Percentiles rank a stretch among this genome's conserved stretches.
Conservation (phyloP, 2,888 invertebrate species). For the Agrotis exclamationis region DNA sequence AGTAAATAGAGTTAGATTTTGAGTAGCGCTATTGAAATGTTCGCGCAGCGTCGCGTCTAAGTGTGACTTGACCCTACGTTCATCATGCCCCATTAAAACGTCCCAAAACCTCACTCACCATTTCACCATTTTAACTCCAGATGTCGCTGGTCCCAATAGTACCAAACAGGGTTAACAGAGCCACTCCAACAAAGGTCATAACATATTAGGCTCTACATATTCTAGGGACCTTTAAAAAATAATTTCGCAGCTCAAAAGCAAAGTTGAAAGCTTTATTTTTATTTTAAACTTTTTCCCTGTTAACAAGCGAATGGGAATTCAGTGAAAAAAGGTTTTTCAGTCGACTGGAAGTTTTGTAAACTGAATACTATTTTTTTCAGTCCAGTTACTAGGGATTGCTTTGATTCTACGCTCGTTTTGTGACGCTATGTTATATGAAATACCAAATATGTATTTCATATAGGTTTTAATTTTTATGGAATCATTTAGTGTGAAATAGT, state of each 20-base stretch:
- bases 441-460: too few relatives aligned
- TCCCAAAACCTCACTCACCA: background rate
- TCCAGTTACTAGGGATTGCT: conserved; percentile 25
- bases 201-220: conserved; percentile 54
- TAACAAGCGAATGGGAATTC: conserved; percentile 47
- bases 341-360: conserved; percentile 42
- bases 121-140: background rate
- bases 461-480: background rate
- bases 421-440: background rate
- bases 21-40: too few relatives aligned
- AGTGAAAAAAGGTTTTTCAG: conserved; percentile 44
- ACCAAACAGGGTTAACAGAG: conserved; percentile 27
- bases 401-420: conserved; percentile 20
- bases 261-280: conserved; percentile 50
- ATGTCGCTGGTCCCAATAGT: conserved; percentile 3
- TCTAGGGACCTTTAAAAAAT: conserved; percentile 56
- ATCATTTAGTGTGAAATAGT: background rate
- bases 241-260: conserved; percentile 44
- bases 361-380: conserved; percentile 49
- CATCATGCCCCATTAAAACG: too few relatives aligned
- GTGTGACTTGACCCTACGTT: too few relatives aligned
- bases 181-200: conserved; percentile 58
- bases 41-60: too few relatives aligned
- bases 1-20: too few relatives aligned
- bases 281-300: conserved; percentile 48